These are phyloP conservation scores for Neoarius graeffei DNA, from an alignment of 2,113 vertebrate genomes.

Conservation along the genomic window DNA sequence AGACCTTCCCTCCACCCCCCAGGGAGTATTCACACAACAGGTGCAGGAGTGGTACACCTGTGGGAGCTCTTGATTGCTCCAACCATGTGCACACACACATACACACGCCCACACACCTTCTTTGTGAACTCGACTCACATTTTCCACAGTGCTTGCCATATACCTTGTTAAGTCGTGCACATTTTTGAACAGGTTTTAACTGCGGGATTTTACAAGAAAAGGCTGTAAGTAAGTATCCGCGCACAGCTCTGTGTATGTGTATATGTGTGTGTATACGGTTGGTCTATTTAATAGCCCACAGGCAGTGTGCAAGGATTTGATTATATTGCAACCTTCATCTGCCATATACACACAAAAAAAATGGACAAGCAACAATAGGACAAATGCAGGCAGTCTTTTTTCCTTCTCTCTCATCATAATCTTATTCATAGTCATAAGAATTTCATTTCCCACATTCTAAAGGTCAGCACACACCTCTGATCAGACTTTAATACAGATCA, in stretches of 20 bases:
- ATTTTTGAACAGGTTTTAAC: slow-evolving; percentile 68
- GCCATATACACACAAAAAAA: slow-evolving; percentile 60
- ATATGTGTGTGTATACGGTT: slow-evolving; percentile 51
- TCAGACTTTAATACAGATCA: slow-evolving; percentile 79
- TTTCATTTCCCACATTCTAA: slow-evolving; percentile 77
- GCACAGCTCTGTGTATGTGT: slow-evolving; percentile 15
- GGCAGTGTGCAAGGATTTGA: slow-evolving; percentile 69
- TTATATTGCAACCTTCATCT: slow-evolving; percentile 69
- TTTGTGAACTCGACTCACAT: slow-evolving; percentile 71
- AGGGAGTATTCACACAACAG: slow-evolving; percentile 76
- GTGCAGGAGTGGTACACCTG: slow-evolving; percentile 74
- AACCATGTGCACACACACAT: slow-evolving; percentile 40
- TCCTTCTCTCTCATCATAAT: slow-evolving; percentile 62
- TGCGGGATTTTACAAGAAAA: slow-evolving; percentile 67
- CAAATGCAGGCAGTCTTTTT: slow-evolving; percentile 56
- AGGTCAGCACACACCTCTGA: slow-evolving; percentile 78
- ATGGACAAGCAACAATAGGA: slow-evolving; percentile 66
- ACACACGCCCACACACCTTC: slow-evolving; percentile 51
- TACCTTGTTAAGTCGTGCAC: slow-evolving; percentile 68
- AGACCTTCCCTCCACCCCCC: slow-evolving; percentile 53
- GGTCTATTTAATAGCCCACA: slow-evolving; percentile 69
- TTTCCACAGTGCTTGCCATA: slow-evolving; percentile 76
- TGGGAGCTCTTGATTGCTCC: slow-evolving; percentile 72
- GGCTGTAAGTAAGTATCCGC: slow-evolving; percentile 47
- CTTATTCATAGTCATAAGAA: slow-evolving; percentile 76